Evolutionary conservation across 2,113 vertebrate species (phyloP).

Genomic region (Gymnobelideus leadbeateri): DNA sequence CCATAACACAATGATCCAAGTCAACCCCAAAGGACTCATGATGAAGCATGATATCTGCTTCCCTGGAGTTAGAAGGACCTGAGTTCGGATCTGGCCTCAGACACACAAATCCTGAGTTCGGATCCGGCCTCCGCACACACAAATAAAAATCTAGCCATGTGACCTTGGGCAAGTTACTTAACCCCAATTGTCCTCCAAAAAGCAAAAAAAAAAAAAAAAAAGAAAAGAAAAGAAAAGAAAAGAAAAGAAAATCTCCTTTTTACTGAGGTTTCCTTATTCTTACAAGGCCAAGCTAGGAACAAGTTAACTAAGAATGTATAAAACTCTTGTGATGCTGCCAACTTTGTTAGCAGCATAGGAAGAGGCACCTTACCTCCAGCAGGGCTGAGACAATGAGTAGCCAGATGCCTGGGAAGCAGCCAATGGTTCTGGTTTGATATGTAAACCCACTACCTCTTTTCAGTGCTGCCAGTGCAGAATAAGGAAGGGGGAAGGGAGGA

Average conservation of each 20-base stretch:
- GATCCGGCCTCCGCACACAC: no score
- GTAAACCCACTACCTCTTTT: neutral
- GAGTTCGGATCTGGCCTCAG: no score
- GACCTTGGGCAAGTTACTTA: no score
- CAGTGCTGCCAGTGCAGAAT: neutral
- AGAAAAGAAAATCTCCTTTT: neutral
- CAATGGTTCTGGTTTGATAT: neutral
- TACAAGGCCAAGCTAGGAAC: neutral
- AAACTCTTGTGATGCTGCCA: neutral
- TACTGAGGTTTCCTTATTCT: neutral
- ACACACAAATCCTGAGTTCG: no score
- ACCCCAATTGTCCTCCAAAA: no score
- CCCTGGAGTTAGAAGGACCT: no score
- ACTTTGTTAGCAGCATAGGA: neutral
- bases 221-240: no score
- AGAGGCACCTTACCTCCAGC: neutral
- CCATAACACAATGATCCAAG: neutral
- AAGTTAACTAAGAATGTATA: neutral
- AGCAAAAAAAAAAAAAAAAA: no score
- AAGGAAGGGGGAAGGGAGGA: neutral
- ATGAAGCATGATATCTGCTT: neutral
- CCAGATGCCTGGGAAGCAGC: neutral
- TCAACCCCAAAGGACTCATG: neutral
- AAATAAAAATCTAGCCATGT: no score
- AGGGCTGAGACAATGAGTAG: neutral